phyloP scores from a whole-genome alignment of 1,140 invertebrate species.

The Rhagoletis zephyria region DNA sequence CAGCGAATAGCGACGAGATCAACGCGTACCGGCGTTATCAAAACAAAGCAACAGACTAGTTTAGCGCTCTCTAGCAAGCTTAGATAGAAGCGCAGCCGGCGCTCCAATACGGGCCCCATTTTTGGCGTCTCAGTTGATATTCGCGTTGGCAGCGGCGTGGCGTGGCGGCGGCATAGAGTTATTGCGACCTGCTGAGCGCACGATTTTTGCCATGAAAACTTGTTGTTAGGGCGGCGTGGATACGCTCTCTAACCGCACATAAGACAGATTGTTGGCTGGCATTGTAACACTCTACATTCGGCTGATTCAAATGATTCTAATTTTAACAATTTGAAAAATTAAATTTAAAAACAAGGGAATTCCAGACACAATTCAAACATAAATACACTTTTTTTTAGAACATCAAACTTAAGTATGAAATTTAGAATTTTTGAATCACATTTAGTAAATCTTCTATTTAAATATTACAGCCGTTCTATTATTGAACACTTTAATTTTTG shows the following conservation, averaged over 20 bases:
- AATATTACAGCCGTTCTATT: too few relatives aligned
- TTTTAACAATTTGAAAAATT: too few relatives aligned
- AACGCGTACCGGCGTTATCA: constrained; percentile 48
- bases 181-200: background rate
- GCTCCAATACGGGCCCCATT: constrained; percentile 28
- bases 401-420: too few relatives aligned
- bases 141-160: constrained; percentile 19
- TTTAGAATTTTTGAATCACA: too few relatives aligned
- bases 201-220: background rate
- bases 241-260: background rate
- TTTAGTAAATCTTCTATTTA: too few relatives aligned
- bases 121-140: background rate
- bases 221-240: background rate
- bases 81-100: background rate
- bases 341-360: too few relatives aligned
- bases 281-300: background rate
- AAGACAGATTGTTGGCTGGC: background rate
- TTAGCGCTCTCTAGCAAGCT: background rate
- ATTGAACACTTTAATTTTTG: too few relatives aligned
- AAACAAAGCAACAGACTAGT: constrained; percentile 32
- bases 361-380: too few relatives aligned
- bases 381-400: too few relatives aligned
- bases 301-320: background rate
- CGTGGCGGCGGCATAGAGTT: background rate
- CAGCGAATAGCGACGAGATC: constrained; percentile 16